phyloP scores from a whole-genome alignment of 1,140 invertebrate species.

The Conopomorpha cramerella region DNA sequence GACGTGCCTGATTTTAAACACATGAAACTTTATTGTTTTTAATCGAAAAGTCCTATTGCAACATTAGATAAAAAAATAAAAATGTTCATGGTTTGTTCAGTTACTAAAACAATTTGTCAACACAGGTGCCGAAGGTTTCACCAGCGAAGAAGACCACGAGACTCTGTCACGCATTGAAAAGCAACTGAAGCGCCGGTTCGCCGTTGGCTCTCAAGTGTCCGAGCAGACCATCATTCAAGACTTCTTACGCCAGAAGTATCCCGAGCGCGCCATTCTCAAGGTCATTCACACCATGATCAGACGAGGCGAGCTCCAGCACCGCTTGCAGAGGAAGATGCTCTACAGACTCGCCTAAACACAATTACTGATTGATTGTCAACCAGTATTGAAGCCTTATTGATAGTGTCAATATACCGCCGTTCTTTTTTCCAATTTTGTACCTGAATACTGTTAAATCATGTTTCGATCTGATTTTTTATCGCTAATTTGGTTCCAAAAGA shows the following conservation, averaged over 20 bases:
- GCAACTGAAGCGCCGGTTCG: conserved; percentile 92
- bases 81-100: too few relatives aligned
- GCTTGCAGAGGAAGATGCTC: conserved; percentile 96
- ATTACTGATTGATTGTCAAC: neutral
- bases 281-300: conserved; percentile 93
- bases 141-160: conserved; percentile 92
- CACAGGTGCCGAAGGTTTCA: conserved; percentile 97
- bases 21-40: too few relatives aligned
- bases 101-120: too few relatives aligned
- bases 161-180: conserved; percentile 88
- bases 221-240: conserved; percentile 94
- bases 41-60: too few relatives aligned
- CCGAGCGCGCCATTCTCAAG: conserved; percentile 84
- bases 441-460: too few relatives aligned
- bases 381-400: too few relatives aligned
- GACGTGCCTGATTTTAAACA: too few relatives aligned
- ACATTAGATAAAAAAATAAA: too few relatives aligned
- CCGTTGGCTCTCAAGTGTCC: conserved; percentile 95
- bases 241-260: conserved; percentile 92
- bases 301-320: conserved; percentile 92
- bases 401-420: too few relatives aligned
- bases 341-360: conserved; percentile 77
- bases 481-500: too few relatives aligned
- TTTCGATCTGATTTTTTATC: too few relatives aligned
- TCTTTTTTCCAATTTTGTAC: too few relatives aligned